Conservation (phyloP, 1,140 invertebrate species). For the Calliopsis andreniformis region DNA sequence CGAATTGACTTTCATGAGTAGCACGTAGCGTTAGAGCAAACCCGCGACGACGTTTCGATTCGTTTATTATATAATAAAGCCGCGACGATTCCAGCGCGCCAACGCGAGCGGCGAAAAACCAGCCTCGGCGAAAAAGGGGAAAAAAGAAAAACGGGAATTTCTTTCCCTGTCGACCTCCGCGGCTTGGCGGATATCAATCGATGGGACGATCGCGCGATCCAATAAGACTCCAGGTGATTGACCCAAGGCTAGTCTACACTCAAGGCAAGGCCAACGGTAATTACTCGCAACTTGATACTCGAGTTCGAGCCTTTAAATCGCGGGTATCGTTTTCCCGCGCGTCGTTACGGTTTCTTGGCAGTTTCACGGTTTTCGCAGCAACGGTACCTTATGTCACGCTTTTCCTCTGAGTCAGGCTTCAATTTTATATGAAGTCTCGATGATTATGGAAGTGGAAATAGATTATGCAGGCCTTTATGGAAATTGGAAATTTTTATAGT, state of each 20-base stretch:
- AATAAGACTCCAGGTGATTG: slow-evolving; percentile 47
- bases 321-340: neutral
- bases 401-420: no score
- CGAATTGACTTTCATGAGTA: slow-evolving; percentile 30
- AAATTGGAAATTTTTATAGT: no score
- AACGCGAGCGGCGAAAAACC: neutral
- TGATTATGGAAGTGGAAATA: no score
- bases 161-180: slow-evolving; percentile 15
- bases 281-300: slow-evolving; percentile 25
- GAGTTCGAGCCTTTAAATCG: slow-evolving; percentile 8
- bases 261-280: slow-evolving; percentile 42
- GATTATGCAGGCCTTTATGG: no score
- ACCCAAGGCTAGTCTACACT: slow-evolving; percentile 40
- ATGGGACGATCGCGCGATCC: slow-evolving; percentile 9
- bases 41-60: neutral
- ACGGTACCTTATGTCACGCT: no score
- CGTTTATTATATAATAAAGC: slow-evolving; percentile 24
- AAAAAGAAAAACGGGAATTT: slow-evolving; percentile 13
- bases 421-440: no score
- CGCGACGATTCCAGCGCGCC: neutral
- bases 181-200: neutral
- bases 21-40: neutral
- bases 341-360: neutral
- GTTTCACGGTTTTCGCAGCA: neutral
- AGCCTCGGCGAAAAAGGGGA: no score